Evolutionary conservation across 2,113 vertebrate genomes (phyloP).

Genomic region (Limnothrissa miodon): DNA sequence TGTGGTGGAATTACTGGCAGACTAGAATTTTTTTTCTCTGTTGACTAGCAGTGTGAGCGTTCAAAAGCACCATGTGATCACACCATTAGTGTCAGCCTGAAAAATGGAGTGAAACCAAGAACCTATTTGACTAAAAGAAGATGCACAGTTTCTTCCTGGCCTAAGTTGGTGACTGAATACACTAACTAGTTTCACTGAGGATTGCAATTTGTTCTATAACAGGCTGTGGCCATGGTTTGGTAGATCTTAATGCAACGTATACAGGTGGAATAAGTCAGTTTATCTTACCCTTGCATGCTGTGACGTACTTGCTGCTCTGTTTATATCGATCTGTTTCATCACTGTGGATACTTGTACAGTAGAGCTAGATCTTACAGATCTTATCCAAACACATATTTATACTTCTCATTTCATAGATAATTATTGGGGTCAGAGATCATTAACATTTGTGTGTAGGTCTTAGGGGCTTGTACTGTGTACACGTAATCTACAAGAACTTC

Average conservation of each 20-base stretch:
- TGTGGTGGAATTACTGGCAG: no score
- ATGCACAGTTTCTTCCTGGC: not conserved
- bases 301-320: slow-evolving; percentile 39
- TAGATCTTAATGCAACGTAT: not conserved
- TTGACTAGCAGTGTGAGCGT: no score
- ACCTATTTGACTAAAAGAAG: no score
- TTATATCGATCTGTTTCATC: slow-evolving; percentile 43
- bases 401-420: not conserved
- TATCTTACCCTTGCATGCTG: slow-evolving; percentile 28
- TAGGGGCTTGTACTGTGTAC: not conserved
- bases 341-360: slow-evolving; percentile 50
- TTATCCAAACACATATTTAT: slow-evolving; percentile 1
- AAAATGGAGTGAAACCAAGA: no score
- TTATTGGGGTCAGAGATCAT: not conserved
- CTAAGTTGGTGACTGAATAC: not conserved
- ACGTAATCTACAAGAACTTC: not conserved
- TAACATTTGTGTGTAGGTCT: not conserved
- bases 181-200: not conserved
- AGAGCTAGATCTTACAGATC: not conserved
- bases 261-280: not conserved
- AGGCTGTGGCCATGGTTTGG: not conserved
- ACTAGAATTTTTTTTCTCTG: no score
- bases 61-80: no score
- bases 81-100: no score
- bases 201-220: not conserved